Evolutionary conservation across 1,140 invertebrate genomes (phyloP).

Genomic region (Diorhabda sublineata): DNA sequence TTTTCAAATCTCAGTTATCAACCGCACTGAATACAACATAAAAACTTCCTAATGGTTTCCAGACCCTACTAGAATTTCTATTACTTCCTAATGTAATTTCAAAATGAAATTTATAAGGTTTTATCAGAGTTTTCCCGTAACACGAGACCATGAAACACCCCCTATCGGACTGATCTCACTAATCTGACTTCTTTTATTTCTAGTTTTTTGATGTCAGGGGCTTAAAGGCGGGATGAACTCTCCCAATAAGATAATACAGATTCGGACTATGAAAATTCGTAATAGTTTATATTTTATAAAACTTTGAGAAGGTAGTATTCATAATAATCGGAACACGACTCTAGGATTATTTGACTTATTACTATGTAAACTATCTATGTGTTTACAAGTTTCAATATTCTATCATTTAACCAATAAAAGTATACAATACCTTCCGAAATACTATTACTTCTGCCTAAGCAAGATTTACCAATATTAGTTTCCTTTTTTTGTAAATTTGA

Average conservation of each 20-base stretch:
- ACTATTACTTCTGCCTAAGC: too few relatives aligned
- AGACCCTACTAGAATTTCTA: conserved; percentile 2
- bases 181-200: conserved; percentile 2
- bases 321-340: not conserved
- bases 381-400: too few relatives aligned
- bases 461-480: too few relatives aligned
- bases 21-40: not conserved
- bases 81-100: conserved; percentile 2
- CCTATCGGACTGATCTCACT: not conserved
- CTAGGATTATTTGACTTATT: too few relatives aligned
- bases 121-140: not conserved
- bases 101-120: conserved; percentile 1
- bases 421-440: too few relatives aligned
- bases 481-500: too few relatives aligned
- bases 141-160: conserved; percentile 1
- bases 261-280: not conserved
- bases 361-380: too few relatives aligned
- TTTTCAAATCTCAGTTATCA: not conserved
- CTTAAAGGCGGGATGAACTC: not conserved
- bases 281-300: not conserved
- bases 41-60: not conserved
- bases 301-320: not conserved
- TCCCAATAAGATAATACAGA: not conserved
- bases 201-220: conserved; percentile 1
- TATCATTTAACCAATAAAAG: too few relatives aligned